Evolutionary conservation across 2,113 vertebrate species (phyloP), one percentile per base, ranked within the genome.

Genomic region (Sardina pilchardus): DNA sequence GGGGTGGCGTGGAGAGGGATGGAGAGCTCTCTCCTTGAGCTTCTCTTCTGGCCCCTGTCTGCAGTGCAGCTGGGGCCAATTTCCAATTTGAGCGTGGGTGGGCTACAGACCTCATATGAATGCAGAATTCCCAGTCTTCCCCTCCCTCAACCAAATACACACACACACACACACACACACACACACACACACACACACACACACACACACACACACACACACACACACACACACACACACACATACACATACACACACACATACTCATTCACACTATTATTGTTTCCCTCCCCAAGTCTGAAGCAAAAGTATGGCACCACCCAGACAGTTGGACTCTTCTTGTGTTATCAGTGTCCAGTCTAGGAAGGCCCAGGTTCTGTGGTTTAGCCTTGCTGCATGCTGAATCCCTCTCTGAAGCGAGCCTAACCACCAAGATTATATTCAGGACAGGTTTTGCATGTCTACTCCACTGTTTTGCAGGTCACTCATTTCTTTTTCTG

Each of bases 71-170:
- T 95, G 94, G 92, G 90, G 91, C 94, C 91, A 93, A 93, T 95
- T 94, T 93, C 94, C 91, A 93, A 93, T 95, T 94, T 93, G 90
- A 81, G 43, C 83, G 89, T 94, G 94, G 92, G 93, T 95, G 93
- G 94, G 87, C 90, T 89, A 86, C 85, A 82, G 82, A 86, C 86
- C 87, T 89, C 89, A 90, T 59, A 87, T 88, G 86, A 92, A 91
- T 92, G 88, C 85, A 71, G 10, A 34, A 71, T 71, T 26, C 26
- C 63, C 63, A 30, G 26, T 30, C 63, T 71, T 71, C 71, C 71
- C 9, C 34, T 78, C 9, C 39, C 34, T 34, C 71, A 39, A 17
- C 71, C 71, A 36, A 39, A 26, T 63, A 9, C 59, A n/a, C 59
- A 63, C 59, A 9, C 59, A 63, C 59, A 26, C 59, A 5, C 59